Evolutionary conservation across 1,140 invertebrate genomes (phyloP), one percentile per base, ranked within the genome.

Genomic region (Eubasilissa regina): DNA sequence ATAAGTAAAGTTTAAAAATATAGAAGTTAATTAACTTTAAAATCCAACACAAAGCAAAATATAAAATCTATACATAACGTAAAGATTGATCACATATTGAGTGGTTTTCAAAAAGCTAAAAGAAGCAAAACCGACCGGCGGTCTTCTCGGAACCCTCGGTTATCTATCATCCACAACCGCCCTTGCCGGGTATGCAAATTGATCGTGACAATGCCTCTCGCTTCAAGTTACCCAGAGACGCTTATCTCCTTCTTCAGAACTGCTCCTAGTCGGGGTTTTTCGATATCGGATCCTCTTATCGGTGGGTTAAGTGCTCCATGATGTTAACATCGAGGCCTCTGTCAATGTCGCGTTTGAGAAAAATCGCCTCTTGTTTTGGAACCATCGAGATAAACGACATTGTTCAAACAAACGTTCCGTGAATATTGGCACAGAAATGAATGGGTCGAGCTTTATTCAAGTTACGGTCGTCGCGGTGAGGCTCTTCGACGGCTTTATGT

Each of bases 231-330:
- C 35, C 35, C 35, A 64, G 35, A 19, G 60, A 44, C 60, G 3
- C 35, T 64, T 64, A 44, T 44, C 60, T 64, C n/a, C 13, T 21
- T 25, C 60, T 64, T 13, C 60, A 64, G 60, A 64, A 64, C 60
- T 25, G 60, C 60, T 51, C n/a, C 11, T 21, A 43, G 60, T 12
- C 6, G 60, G 60, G 35, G 19, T 43, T 64, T 64, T 64, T 43
- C 60, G 60, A 64, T 64, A 64, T 64, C 60, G 13, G 60, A 64
- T 64, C 21, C 60, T 13, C 60, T 64, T 64, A 64, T 64, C 60
- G 10, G 19, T 25, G 25, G 15, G 25, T 25, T 64, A 64, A 64
- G 60, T 64, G 60, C 60, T 64, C 0, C 35, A n/a, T 35, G 35
- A 44, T n/a, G 11, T 44, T 64, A 64, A 25, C 19, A 64, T 35